Evolutionary conservation across 2,797 vertebrate species (phyloP).

Genomic region (Somateria mollissima): DNA sequence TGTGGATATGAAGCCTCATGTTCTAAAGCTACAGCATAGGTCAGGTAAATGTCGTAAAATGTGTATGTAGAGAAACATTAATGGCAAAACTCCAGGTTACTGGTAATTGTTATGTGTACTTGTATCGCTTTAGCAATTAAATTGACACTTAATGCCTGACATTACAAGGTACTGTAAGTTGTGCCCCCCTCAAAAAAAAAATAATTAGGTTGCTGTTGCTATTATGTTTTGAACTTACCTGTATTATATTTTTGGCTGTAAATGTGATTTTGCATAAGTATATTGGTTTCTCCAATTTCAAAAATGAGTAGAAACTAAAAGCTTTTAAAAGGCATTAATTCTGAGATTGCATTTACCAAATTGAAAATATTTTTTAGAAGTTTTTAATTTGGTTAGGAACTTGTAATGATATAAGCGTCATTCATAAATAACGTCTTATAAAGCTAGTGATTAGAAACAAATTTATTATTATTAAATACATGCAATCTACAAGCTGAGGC

Average conservation of each 20-base stretch:
- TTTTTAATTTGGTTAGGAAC: background rate
- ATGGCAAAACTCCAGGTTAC: background rate
- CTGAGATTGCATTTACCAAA: background rate
- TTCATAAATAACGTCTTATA: slow-evolving; percentile 6
- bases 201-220: background rate
- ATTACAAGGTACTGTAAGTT: background rate
- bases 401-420: background rate
- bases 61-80: background rate
- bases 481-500: background rate
- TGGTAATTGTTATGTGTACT: background rate
- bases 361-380: background rate
- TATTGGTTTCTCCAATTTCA: background rate
- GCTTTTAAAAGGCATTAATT: background rate
- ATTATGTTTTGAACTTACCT: background rate
- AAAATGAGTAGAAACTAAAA: background rate
- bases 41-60: slow-evolving; percentile 80
- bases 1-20: slow-evolving; percentile 91
- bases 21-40: slow-evolving; percentile 85
- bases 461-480: slow-evolving; percentile 24
- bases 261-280: background rate
- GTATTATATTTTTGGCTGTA: background rate
- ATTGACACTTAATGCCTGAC: background rate
- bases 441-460: background rate
- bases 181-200: too few species aligned
- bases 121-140: background rate